phyloP scores from a whole-genome alignment of 53 echinoderm and acorn worm genomes.

The Zoroaster sp. region DNA sequence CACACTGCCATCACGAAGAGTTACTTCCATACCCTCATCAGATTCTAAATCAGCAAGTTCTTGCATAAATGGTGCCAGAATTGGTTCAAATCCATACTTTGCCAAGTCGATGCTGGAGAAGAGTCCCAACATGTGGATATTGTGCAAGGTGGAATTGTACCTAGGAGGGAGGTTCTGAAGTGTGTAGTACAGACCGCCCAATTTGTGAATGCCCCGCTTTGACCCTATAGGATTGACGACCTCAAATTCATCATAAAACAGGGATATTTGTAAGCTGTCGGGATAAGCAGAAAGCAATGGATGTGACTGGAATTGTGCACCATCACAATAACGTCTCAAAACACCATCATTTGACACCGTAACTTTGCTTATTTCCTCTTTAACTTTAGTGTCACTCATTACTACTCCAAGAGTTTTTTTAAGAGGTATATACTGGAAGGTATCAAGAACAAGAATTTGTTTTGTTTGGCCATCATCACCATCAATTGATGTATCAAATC shows the following conservation, averaged over 20 bases:
- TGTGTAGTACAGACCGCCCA: slow-evolving; percentile 53
- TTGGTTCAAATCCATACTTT: slow-evolving; percentile 57
- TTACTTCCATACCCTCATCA: slow-evolving; percentile 40
- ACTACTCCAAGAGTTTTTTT: not conserved
- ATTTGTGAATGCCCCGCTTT: slow-evolving; percentile 55
- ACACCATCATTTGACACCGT: not conserved
- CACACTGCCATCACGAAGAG: slow-evolving; percentile 1
- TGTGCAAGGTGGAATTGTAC: slow-evolving; percentile 41
- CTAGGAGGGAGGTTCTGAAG: slow-evolving; percentile 47
- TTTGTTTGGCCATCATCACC: not conserved
- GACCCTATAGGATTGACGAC: slow-evolving; percentile 64
- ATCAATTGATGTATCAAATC: slow-evolving; percentile 18
- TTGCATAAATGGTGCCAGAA: slow-evolving; percentile 50
- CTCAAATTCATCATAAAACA: slow-evolving; percentile 61
- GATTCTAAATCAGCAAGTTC: slow-evolving; percentile 50
- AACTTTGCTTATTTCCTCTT: not conserved
- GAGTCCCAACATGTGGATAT: slow-evolving; percentile 41
- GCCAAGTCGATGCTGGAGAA: slow-evolving; percentile 41
- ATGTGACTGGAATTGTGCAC: slow-evolving; percentile 6
- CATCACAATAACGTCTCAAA: slow-evolving; percentile 45
- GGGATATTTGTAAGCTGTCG: slow-evolving; percentile 17
- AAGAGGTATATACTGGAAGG: slow-evolving; percentile 34
- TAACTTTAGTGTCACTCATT: not conserved
- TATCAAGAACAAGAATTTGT: not conserved
- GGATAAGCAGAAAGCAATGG: not conserved